phyloP scores from a whole-genome alignment of 2,888 invertebrate genomes.

The Carabus problematicus region DNA sequence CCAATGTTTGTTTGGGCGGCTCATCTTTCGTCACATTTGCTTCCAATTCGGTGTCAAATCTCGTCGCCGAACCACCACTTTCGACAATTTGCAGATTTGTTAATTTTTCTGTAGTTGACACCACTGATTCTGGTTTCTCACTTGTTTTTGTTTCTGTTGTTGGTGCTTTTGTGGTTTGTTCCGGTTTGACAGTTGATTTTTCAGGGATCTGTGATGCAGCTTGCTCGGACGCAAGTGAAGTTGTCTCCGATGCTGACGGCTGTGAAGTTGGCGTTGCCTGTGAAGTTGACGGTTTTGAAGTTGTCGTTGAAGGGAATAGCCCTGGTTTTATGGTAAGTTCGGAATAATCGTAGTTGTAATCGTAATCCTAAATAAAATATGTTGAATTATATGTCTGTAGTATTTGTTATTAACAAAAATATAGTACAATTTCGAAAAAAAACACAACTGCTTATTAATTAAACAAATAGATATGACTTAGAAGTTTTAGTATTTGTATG shows the following conservation, averaged over 20 bases:
- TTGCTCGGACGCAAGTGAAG: slow-evolving; percentile 26
- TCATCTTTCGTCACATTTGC: slow-evolving; percentile 49
- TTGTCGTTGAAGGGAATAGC: slow-evolving; percentile 47
- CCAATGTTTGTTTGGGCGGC: slow-evolving; percentile 48
- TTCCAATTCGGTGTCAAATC: slow-evolving; percentile 30
- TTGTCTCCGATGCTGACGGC: slow-evolving; percentile 29
- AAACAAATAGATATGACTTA: neutral
- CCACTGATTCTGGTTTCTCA: neutral
- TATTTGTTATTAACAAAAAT: too few species aligned
- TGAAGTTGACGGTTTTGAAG: slow-evolving; percentile 43
- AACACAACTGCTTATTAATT: too few species aligned
- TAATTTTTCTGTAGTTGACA: slow-evolving; percentile 1
- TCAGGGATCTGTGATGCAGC: slow-evolving; percentile 15
- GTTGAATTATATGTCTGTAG: neutral
- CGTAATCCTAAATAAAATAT: slow-evolving; percentile 68
- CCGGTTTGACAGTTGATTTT: slow-evolving; percentile 36
- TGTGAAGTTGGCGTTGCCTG: slow-evolving; percentile 39
- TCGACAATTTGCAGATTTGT: slow-evolving; percentile 26
- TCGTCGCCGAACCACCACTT: neutral
- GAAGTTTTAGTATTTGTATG: neutral
- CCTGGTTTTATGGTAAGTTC: slow-evolving; percentile 74
- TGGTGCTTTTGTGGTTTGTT: slow-evolving; percentile 17
- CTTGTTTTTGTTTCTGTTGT: slow-evolving; percentile 13
- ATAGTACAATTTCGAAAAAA: too few species aligned
- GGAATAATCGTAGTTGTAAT: slow-evolving; percentile 76